phyloP scores from a whole-genome alignment of 2,797 vertebrate genomes.

The Siniperca scherzeri region DNA sequence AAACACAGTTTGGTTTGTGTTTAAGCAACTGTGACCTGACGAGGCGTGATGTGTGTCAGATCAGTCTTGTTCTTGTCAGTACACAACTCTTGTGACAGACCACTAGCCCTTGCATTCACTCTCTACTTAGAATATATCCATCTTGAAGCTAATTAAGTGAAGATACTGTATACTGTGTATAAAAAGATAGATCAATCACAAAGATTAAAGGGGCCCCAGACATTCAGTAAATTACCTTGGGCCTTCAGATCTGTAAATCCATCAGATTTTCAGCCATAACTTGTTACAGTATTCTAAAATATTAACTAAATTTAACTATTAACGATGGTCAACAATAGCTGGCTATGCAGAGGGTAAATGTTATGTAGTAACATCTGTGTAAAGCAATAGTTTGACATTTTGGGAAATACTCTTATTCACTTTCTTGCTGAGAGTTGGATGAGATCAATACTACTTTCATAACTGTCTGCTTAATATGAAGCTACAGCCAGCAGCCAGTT shows the following conservation, averaged over 20 bases:
- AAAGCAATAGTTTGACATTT: neutral
- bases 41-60: constrained; percentile 35
- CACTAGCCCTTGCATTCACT: neutral
- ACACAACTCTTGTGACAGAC: neutral
- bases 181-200: neutral
- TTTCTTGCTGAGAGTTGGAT: neutral
- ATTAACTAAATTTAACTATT: neutral
- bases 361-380: neutral
- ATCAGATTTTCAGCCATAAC: neutral
- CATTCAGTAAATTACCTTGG: neutral
- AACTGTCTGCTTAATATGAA: neutral
- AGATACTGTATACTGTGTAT: neutral
- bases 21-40: constrained; percentile 12
- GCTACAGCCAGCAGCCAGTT: no score
- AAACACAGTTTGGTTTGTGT: constrained; percentile 20
- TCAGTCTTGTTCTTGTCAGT: neutral
- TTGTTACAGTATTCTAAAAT: neutral
- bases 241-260: neutral
- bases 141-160: constrained; percentile 8
- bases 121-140: neutral
- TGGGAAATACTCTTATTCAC: neutral
- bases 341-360: neutral
- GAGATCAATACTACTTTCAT: neutral
- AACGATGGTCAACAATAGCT: neutral
- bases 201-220: neutral